These are phyloP conservation scores for Entomobrya multifasciata DNA, from an alignment of 2,888 invertebrate genomes.

Conservation along the genomic window DNA sequence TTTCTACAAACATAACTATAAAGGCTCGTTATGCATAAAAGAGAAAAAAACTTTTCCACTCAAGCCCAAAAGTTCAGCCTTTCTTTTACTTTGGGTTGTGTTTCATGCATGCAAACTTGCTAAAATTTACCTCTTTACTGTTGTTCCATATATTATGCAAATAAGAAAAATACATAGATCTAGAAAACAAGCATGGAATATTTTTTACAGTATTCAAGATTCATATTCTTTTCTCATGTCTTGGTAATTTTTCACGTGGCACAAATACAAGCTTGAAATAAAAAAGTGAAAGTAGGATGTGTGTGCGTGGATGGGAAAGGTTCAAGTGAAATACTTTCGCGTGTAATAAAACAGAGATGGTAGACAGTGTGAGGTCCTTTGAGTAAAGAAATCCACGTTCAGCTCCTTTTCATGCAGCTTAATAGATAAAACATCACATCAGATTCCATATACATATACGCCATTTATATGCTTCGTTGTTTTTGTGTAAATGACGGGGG, in stretches of 20 bases:
- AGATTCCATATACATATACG: not conserved
- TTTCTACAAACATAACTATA: not conserved
- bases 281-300: not conserved
- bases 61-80: not conserved
- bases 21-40: no score
- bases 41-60: not conserved
- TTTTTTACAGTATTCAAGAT: conserved; percentile 12
- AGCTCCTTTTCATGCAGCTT: not conserved
- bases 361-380: not conserved
- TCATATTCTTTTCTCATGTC: not conserved
- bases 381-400: not conserved
- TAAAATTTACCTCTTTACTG: not conserved
- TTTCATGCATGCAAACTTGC: no score
- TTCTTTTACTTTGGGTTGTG: not conserved
- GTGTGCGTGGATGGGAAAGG: not conserved
- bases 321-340: not conserved
- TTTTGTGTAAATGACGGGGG: not conserved
- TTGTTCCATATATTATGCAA: conserved; percentile 20
- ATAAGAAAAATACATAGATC: no score
- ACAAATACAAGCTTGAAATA: no score
- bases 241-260: not conserved
- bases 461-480: conserved; percentile 7
- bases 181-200: no score
- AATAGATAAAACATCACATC: conserved; percentile 1
- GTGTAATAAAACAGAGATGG: not conserved